phyloP scores from a whole-genome alignment of 2,888 invertebrate species.

The Phania funesta region DNA sequence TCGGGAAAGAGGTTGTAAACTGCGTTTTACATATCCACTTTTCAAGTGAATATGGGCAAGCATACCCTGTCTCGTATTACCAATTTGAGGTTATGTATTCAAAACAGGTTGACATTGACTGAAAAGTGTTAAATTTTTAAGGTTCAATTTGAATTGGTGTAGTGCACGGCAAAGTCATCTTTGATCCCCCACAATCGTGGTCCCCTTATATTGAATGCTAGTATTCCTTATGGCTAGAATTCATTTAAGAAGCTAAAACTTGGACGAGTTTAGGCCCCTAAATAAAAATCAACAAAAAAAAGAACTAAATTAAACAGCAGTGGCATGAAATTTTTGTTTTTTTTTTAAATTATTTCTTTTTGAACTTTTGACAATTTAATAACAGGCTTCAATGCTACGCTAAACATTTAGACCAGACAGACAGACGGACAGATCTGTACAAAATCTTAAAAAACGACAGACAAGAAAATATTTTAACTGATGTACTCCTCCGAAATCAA shows the following conservation, averaged over 20 bases:
- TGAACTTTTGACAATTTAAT: constrained; percentile 80
- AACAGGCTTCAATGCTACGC: constrained; percentile 73
- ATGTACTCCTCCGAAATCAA: constrained; percentile 28
- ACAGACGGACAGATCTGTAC: constrained; percentile 1
- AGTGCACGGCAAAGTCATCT: background rate
- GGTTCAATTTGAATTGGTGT: background rate
- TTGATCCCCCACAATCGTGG: background rate
- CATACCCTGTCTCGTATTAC: no score
- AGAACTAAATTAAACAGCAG: constrained; percentile 59
- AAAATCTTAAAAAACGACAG: constrained; percentile 10
- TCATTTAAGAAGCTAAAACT: constrained; percentile 35
- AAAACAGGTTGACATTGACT: no score
- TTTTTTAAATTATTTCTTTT: constrained; percentile 71
- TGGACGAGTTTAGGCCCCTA: background rate
- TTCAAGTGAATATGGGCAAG: no score
- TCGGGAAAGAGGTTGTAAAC: no score
- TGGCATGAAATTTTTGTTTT: constrained; percentile 66
- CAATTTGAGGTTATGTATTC: no score
- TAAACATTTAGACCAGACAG: constrained; percentile 54
- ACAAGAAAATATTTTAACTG: constrained; percentile 43
- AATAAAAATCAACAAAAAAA: background rate
- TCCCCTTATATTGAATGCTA: background rate
- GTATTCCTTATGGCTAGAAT: constrained; percentile 28
- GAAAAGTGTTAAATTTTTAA: no score
- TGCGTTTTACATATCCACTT: no score